Conservation (phyloP, 2,113 vertebrate species). For the Cebidichthys violaceus region DNA sequence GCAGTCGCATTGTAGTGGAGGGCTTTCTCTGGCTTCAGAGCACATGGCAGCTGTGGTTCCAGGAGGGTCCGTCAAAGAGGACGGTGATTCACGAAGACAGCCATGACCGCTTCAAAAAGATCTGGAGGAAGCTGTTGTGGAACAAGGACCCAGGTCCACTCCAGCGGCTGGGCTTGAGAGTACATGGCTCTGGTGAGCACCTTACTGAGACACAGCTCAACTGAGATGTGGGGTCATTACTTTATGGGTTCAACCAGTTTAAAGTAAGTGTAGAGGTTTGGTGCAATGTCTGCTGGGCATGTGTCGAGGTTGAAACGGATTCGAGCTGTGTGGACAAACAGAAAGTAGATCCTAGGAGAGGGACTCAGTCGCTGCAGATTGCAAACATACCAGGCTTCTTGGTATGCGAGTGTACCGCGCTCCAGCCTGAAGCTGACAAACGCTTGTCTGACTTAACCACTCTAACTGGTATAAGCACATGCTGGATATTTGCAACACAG, state of each 20-base stretch:
- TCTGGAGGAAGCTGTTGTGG: not conserved
- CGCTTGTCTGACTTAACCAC: not conserved
- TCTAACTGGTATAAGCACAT: not conserved
- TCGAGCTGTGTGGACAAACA: slow-evolving; percentile 5
- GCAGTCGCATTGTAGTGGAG: not conserved
- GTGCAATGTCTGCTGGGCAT: not conserved
- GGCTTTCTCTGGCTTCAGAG: slow-evolving; percentile 17
- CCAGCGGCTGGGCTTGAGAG: not conserved
- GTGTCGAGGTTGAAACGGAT: slow-evolving; percentile 2
- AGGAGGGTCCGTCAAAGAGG: not conserved
- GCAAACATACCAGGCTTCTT: not conserved
- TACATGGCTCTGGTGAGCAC: not conserved
- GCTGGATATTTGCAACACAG: not conserved
- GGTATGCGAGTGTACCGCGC: not conserved
- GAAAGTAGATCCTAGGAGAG: not conserved
- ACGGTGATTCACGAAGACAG: slow-evolving; percentile 30
- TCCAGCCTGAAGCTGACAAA: not conserved
- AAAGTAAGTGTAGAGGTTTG: not conserved
- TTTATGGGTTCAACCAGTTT: not conserved
- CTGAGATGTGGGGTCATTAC: not conserved
- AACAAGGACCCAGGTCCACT: not conserved
- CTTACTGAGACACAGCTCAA: not conserved
- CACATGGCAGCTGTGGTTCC: not conserved
- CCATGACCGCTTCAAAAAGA: not conserved
- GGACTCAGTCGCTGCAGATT: not conserved